Evolutionary conservation across 2,888 invertebrate genomes (phyloP), one percentile per base, ranked within the genome.

Genomic region (Drosophila parthenogenetica): DNA sequence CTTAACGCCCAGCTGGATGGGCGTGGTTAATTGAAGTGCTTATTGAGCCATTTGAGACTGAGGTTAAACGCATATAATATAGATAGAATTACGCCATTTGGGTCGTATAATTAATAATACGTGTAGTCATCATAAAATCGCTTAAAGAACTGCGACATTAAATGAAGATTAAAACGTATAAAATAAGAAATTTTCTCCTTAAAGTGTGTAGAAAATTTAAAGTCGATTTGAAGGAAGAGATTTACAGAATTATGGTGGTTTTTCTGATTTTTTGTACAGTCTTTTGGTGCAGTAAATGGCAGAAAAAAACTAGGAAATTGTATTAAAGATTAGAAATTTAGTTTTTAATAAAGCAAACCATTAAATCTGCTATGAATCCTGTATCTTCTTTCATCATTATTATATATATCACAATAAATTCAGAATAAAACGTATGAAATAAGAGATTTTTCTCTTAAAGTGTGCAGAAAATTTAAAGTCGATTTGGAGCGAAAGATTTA

Each of bases 21-120:
- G 59, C 51, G 73, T 76, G 77, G 65, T 53, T 57, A 57, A 71
- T 58, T 70, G 58, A 65, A 71, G 72, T 54, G 71, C 53, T 77
- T 71, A 65, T 76, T 61, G 54, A 77, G 72, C n/a, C 65, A 61
- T 70, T 73, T 73, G 58, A n/a, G 19, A 17, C 25, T 2, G 22
- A 19, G 42, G 0, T 8, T 61, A 37, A 55, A 19, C n/a, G 14
- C n/a, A 13, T 42, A 50, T 43, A 42, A 57, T 46, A 49, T 40
- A 40, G 42, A 49, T 37, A 40, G 46, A 22, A 73, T 19, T 7
- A 19, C 22, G 35, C 16, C 42, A 10, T 60, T 25, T 11, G 40
- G 45, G 32, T 46, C 69, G 43, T 60, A 69, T 43, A 60, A 60
- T 60, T 60, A 60, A 59, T 49, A 49, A 49, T 58, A 39, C 46